A percentile compares a stretch with the other conserved stretches of the same genome.
Evolutionary conservation across 2,797 vertebrate genomes (phyloP).

Genomic region (Crocidura indochinensis): DNA sequence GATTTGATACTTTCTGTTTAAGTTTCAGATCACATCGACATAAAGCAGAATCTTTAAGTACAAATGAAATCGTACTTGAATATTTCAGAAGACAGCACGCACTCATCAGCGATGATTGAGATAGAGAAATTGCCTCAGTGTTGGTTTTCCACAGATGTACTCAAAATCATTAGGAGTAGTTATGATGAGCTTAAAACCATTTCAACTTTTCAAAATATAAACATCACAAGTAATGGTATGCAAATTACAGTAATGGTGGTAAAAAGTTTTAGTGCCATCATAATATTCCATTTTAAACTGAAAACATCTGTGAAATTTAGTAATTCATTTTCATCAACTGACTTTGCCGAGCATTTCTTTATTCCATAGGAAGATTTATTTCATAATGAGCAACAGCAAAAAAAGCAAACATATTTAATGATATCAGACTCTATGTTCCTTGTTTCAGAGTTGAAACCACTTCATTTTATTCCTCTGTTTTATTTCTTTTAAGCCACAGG

Average conservation of each 20-base stretch:
- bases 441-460: conserved; percentile 1
- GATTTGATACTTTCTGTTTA: conserved; percentile 71
- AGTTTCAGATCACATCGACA: conserved; percentile 72
- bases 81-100: conserved; percentile 81
- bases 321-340: conserved; percentile 81
- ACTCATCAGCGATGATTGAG: conserved; percentile 84
- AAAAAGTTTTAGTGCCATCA: conserved; percentile 87
- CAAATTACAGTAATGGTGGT: conserved; percentile 87
- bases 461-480: neutral
- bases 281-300: conserved; percentile 87
- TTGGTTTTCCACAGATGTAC: conserved; percentile 88
- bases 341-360: conserved; percentile 77
- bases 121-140: conserved; percentile 81
- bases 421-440: neutral
- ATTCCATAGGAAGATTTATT: conserved; percentile 68
- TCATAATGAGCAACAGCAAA: conserved; percentile 48
- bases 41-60: conserved; percentile 78
- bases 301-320: conserved; percentile 88
- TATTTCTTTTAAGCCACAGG: neutral
- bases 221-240: conserved; percentile 87
- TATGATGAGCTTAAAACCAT: conserved; percentile 87
- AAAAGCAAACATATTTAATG: conserved; percentile 70
- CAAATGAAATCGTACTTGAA: conserved; percentile 71
- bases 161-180: conserved; percentile 83
- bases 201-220: conserved; percentile 88